Evolutionary conservation across 2,113 vertebrate genomes (phyloP).

Genomic region (Festucalex cinctus): DNA sequence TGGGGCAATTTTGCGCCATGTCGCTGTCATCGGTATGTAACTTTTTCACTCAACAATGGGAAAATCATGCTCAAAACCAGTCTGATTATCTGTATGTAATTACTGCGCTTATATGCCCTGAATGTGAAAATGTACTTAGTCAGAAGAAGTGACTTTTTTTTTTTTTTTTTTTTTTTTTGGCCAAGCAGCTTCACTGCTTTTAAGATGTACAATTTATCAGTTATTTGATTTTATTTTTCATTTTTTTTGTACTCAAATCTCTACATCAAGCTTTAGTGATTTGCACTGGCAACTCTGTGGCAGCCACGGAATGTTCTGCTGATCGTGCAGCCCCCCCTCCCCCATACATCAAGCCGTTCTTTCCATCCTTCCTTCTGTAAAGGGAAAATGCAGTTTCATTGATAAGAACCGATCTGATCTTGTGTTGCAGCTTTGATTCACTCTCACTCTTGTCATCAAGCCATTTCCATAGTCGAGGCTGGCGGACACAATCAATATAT

Average conservation of each 20-base stretch:
- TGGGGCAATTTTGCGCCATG: too few species aligned
- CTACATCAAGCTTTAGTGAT: constrained; percentile 30
- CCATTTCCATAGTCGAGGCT: constrained; percentile 7
- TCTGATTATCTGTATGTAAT: not conserved
- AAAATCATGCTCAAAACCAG: not conserved
- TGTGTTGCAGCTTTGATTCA: not conserved
- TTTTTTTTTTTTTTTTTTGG: too few species aligned
- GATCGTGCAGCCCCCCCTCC: constrained; percentile 38
- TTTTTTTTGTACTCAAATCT: constrained; percentile 29
- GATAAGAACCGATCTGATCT: constrained; percentile 14
- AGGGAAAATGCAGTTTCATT: not conserved
- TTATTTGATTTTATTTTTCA: too few species aligned
- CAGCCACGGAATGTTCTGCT: constrained; percentile 30
- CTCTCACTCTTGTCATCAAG: constrained; percentile 11
- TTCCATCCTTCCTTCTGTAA: not conserved
- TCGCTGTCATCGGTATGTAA: too few species aligned
- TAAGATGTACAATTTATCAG: constrained; percentile 11
- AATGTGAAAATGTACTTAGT: constrained; percentile 5
- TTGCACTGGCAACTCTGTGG: constrained; percentile 21
- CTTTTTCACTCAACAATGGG: too few species aligned
- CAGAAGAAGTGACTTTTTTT: constrained; percentile 4
- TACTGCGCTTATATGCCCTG: constrained; percentile 11
- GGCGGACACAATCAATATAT: constrained; percentile 29
- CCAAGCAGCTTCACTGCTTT: not conserved
- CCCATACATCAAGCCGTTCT: constrained; percentile 8